These are phyloP conservation scores for Pogona vitticeps DNA, from an alignment of 2,113 vertebrate species.

Conservation along the genomic window DNA sequence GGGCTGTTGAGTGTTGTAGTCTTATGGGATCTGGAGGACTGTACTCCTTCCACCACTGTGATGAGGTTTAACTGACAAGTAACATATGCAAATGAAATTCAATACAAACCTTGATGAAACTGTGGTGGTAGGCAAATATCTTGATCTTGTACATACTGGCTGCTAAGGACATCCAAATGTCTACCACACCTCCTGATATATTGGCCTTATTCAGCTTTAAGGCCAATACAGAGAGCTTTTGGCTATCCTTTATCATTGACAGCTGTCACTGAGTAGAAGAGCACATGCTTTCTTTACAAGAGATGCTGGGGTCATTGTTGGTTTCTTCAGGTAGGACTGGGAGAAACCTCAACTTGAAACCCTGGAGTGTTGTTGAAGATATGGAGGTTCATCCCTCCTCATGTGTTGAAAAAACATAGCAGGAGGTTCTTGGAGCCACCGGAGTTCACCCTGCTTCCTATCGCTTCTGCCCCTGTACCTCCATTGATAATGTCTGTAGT, in stretches of 20 bases:
- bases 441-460: not conserved
- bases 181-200: too few species aligned
- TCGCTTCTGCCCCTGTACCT: not conserved
- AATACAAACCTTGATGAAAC: not conserved
- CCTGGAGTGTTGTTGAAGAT: not conserved
- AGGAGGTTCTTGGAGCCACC: too few species aligned
- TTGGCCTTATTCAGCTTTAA: too few species aligned
- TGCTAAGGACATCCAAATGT: not conserved
- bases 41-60: too few species aligned
- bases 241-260: not conserved
- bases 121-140: not conserved
- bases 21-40: too few species aligned
- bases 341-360: not conserved
- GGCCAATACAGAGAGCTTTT: too few species aligned
- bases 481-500: too few species aligned
- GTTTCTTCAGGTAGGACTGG: not conserved
- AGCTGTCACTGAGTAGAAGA: not conserved
- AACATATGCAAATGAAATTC: too few species aligned
- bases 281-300: not conserved
- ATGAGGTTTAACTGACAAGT: too few species aligned
- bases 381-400: too few species aligned
- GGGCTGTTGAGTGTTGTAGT: too few species aligned
- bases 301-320: not conserved
- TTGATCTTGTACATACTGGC: not conserved
- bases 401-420: not conserved